Base-by-base conservation (phyloP, 2,888 invertebrate genomes). In the Artemia sinica region DNA sequence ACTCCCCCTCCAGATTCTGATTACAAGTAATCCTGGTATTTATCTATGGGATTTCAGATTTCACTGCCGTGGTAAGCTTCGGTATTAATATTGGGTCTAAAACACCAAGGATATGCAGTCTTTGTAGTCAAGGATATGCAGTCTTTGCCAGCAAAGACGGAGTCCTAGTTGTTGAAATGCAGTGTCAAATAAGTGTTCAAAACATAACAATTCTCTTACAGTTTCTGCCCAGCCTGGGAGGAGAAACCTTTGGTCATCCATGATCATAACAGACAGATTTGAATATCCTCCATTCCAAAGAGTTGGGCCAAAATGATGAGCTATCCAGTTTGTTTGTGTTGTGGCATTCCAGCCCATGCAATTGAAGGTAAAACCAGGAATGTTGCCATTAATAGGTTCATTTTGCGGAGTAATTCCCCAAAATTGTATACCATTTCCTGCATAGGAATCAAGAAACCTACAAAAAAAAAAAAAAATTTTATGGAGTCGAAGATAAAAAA, bases 381-480 rank as follows among this genome's bases (percentile, higher is more conserved):
- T 70, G 3, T 84, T 78, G 11, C 85, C 85, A 74, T 86, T 85
- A 7, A 83, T 75, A 0, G 94, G 93, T 76, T 95, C 93, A 76
- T 94, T 94, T 49, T 91, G 89, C 0, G 89, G 86, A 0, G 92
- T 88, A 50, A 93, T 79, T 0, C 86, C 89, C 93, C 93, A 95
- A 72, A 88, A 84, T 6, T 82, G 78, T 65, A 84, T 77, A 14
- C 84, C 84, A n/a, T 84, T 78, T 50, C 82, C 81, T 71, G 82
- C 80, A 78, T 93, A 93, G 69, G 83, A 84, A 72, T 90, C 84
- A 58, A 94, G 77, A 79, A 90, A 91, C 76, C 86, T 87, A 74
- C 51, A 28, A 28, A 28, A 76, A 74, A 70, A 65, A 51, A 66
- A 66, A 50, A 67, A 0, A 9, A 58, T 1, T 10, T 14, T 8